Conservation (phyloP, 2,113 vertebrate species). For the Nettapus auritus region DNA sequence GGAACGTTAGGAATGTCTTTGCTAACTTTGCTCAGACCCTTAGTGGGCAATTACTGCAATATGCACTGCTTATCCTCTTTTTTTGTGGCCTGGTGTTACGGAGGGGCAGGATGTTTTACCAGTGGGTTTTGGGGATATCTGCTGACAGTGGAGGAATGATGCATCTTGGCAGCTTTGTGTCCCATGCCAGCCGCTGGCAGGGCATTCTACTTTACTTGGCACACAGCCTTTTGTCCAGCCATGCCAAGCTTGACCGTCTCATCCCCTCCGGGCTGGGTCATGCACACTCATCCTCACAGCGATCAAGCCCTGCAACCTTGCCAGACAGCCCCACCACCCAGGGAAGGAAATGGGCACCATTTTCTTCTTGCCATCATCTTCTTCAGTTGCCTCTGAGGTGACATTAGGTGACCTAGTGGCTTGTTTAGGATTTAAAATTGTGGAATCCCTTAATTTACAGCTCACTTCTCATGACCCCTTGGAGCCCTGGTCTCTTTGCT, state of each 20-base stretch:
- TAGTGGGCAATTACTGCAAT: background rate
- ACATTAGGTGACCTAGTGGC: background rate
- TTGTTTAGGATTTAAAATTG: background rate
- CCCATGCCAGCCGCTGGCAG: background rate
- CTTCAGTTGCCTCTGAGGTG: background rate
- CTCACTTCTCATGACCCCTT: background rate
- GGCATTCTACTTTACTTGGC: background rate
- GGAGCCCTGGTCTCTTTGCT: background rate
- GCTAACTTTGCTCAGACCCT: background rate
- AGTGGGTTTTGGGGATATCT: background rate
- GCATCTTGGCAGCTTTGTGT: background rate
- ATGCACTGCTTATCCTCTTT: background rate
- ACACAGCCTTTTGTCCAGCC: background rate
- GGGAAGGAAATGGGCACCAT: background rate
- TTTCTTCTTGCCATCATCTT: background rate
- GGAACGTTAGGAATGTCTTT: background rate
- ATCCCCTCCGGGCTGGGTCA: background rate
- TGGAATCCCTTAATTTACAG: background rate
- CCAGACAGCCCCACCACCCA: background rate
- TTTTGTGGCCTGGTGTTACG: background rate
- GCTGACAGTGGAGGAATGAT: background rate
- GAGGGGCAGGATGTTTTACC: background rate
- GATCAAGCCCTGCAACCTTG: background rate
- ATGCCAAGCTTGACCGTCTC: background rate
- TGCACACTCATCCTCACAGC: fast-evolving